These are phyloP conservation scores for Nansenia antarctica DNA, from an alignment of 2,113 vertebrate species.

Conservation along the genomic window DNA sequence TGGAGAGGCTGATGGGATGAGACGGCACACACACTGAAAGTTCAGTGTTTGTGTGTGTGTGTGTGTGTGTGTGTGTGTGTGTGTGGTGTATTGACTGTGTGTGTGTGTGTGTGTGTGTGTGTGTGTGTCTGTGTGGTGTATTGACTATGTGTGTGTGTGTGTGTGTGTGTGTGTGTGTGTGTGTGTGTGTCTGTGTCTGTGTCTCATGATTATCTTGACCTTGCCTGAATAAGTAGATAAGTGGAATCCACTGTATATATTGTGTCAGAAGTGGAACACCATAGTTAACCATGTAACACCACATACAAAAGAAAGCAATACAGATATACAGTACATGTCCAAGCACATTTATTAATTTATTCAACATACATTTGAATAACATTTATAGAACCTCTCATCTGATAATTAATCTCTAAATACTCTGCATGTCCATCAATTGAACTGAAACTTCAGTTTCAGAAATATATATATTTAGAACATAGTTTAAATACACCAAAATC, in stretches of 20 bases:
- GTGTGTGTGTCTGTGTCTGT: too few species aligned
- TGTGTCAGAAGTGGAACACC: not conserved
- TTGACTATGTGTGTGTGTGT: not conserved
- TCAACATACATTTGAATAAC: conserved; percentile 13
- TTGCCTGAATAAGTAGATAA: not conserved
- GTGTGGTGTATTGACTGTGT: not conserved
- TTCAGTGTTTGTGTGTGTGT: not conserved
- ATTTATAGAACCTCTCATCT: conserved; percentile 1
- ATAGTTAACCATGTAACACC: not conserved
- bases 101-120: too few species aligned
- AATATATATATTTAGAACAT: not conserved
- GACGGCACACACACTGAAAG: not conserved
- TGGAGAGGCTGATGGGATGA: not conserved
- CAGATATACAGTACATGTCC: too few species aligned
- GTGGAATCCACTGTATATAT: not conserved
- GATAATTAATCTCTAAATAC: not conserved
- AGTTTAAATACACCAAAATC: not conserved
- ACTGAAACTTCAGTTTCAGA: too few species aligned
- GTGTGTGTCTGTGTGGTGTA: not conserved
- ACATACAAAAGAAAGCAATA: not conserved
- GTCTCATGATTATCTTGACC: not conserved
- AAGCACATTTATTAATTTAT: conserved; percentile 1
- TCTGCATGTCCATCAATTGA: not conserved
- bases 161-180: too few species aligned
- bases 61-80: too few species aligned